Percentiles rank a stretch among this genome's conserved stretches.
These are phyloP conservation scores for Agapostemon virescens DNA, from an alignment of 2,888 invertebrate species.

Conservation along the genomic window DNA sequence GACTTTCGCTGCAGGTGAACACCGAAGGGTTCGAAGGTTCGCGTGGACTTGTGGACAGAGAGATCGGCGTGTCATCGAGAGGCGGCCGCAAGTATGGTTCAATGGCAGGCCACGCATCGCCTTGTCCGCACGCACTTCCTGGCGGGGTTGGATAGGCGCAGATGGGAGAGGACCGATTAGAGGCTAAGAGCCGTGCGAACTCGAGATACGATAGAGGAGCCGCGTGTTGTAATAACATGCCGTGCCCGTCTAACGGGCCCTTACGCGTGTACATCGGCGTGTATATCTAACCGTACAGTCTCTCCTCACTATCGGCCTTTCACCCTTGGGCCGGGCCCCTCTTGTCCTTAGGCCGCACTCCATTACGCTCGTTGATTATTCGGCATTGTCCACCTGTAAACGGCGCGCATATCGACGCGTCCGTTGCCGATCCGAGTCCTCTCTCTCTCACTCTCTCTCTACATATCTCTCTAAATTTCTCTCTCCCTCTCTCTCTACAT, in stretches of 20 bases:
- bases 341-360: conserved; percentile 56
- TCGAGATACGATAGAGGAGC: conserved; percentile 68
- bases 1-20: not conserved
- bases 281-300: conserved; percentile 50
- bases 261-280: conserved; percentile 49
- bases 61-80: not conserved
- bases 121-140: conserved; percentile 23
- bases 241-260: conserved; percentile 56
- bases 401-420: conserved; percentile 65
- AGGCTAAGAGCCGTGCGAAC: conserved; percentile 63
- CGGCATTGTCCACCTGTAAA: conserved; percentile 70
- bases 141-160: conserved; percentile 31
- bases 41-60: not conserved
- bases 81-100: conserved; percentile 5
- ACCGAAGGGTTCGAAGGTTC: not conserved
- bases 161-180: conserved; percentile 57
- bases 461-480: no score
- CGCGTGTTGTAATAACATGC: conserved; percentile 69
- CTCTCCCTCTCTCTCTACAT: no score
- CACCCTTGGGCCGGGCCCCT: conserved; percentile 32
- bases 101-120: conserved; percentile 24
- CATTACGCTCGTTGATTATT: conserved; percentile 71
- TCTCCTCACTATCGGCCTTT: conserved; percentile 44
- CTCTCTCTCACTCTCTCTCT: not conserved
- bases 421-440: conserved; percentile 55